Base-by-base conservation (phyloP, 1,140 invertebrate genomes). In the Chymomyza costata region DNA sequence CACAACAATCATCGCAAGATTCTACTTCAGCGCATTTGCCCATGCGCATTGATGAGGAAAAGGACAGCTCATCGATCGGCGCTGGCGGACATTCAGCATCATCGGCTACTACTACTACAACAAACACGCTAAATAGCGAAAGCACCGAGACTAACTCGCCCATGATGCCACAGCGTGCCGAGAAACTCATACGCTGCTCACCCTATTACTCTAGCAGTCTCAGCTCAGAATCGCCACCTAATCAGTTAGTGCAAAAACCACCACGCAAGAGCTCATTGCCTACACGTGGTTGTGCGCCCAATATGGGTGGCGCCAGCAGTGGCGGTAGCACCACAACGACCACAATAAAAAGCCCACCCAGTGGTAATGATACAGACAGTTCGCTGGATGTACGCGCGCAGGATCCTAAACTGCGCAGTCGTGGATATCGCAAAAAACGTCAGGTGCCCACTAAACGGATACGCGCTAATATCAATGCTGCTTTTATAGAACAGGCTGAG, bases 131-230 rank as follows among this genome's bases (percentile, higher is more conserved):
- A 1, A 78, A 85, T 21, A 85, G 66, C 34, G 81, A 83, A 14
- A 85, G 81, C 25, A 86, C 74, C 1, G 84, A 82, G n/a, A 81
- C 82, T 2, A 83, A 82, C 32, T 86, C 84, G 0, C 84, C 84
- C 5, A 82, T 81, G 37, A 63, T 86, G 67, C 63, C 86, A 61
- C 68, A 86, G 83, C 64, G 81, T 62, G 53, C 87, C 58, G 68
- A 88, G 78, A 86, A 90, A 58, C 67, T 91, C 25, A 87, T 90
- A 3, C 90, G 90, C 70, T 91, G 90, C 66, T 91, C 90, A 1
- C 90, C 90, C 1, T 91, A 91, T 65, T 91, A 91, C 84, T 91
- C 90, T 5, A 91, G 90, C 62, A 91, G 90, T 62, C 83, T 91
- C 13, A 91, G 90, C 70, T 91, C 90, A 0, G 90, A 91, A 56